Conservation (phyloP, 2,113 vertebrate genomes). For the Murina feae region DNA sequence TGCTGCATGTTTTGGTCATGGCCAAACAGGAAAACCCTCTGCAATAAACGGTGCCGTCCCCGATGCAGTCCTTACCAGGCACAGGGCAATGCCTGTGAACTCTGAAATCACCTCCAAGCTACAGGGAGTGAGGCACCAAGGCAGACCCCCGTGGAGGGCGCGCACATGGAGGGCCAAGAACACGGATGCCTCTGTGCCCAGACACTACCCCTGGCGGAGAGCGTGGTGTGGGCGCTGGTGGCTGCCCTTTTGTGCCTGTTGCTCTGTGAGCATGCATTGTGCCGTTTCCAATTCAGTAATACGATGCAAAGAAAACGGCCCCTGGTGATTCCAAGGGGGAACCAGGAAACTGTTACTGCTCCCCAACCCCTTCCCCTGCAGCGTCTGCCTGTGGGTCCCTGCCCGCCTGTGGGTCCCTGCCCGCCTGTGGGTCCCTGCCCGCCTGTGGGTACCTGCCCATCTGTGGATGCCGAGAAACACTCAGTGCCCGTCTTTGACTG, state of each 20-base stretch:
- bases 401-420: slow-evolving; percentile 68
- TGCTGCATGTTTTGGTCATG: not conserved
- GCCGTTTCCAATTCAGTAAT: not conserved
- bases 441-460: slow-evolving; percentile 73
- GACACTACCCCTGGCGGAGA: accelerated
- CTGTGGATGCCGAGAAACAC: slow-evolving; percentile 87
- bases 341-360: accelerated
- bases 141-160: accelerated
- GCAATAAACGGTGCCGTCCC: not conserved
- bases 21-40: not conserved
- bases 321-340: not conserved
- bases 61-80: too few relatives aligned
- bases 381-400: not conserved
- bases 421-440: not conserved
- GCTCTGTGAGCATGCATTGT: accelerated
- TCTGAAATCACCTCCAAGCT: accelerated
- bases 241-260: too few relatives aligned
- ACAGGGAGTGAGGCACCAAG: not conserved
- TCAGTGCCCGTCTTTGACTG: slow-evolving; percentile 95
- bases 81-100: accelerated
- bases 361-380: not conserved
- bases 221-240: accelerated
- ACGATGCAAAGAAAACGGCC: not conserved
- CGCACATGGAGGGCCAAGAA: accelerated
- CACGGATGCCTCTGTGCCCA: accelerated